Percentiles rank a stretch among this genome's conserved stretches.
Evolutionary conservation across 2,888 invertebrate species (phyloP).

Genomic region (Drosophila anomalata): DNA sequence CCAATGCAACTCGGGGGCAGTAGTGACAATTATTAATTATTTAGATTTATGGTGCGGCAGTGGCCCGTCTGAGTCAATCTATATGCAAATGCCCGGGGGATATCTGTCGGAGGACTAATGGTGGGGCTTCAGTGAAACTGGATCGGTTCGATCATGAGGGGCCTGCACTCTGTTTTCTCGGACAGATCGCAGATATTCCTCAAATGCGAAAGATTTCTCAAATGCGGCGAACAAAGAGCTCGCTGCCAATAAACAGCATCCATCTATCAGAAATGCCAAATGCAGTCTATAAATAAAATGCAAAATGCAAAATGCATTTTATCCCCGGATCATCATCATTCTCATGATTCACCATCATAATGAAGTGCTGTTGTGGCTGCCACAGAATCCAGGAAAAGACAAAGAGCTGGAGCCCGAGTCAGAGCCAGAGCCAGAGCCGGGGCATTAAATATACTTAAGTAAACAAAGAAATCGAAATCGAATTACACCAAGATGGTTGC

Average conservation of each 20-base stretch:
- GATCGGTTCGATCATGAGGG: slow-evolving; percentile 3
- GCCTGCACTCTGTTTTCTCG: slow-evolving; percentile 20
- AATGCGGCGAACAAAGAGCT: slow-evolving; percentile 38
- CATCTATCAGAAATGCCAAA: slow-evolving; percentile 52
- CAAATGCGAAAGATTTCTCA: slow-evolving; percentile 7
- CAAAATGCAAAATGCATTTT: slow-evolving; percentile 9
- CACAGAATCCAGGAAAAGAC: slow-evolving; percentile 11
- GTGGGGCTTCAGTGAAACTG: not conserved
- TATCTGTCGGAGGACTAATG: slow-evolving; percentile 7
- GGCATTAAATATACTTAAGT: slow-evolving; percentile 49
- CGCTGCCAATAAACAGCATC: slow-evolving; percentile 29
- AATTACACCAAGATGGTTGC: slow-evolving; percentile 45
- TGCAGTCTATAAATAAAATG: slow-evolving; percentile 62
- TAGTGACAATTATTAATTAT: slow-evolving; percentile 63
- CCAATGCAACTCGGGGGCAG: slow-evolving; percentile 18
- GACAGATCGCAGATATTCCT: slow-evolving; percentile 29
- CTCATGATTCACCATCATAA: slow-evolving; percentile 37
- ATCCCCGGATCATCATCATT: slow-evolving; percentile 33
- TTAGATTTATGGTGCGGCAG: slow-evolving; percentile 57
- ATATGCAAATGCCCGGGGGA: slow-evolving; percentile 57
- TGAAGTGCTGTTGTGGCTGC: slow-evolving; percentile 24
- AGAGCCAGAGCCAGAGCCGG: slow-evolving; percentile 18
- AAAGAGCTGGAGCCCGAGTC: not conserved
- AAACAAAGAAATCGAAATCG: slow-evolving; percentile 48
- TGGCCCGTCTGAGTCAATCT: slow-evolving; percentile 45